Conservation (phyloP, 2,888 invertebrate species). For the Notodromas monacha region DNA sequence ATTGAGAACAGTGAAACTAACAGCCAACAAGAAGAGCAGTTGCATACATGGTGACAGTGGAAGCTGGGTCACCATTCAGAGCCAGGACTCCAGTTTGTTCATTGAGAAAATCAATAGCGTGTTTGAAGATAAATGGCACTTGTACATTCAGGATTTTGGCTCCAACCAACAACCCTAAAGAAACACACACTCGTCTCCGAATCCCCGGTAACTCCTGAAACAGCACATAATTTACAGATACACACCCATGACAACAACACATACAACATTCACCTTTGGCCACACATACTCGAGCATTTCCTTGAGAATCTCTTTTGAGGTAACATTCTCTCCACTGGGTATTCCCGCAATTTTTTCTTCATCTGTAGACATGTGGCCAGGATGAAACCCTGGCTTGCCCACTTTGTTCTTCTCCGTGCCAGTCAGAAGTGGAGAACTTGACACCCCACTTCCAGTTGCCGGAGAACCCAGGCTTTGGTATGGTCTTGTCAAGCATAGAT, state of each 20-base stretch:
- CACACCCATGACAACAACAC: background rate
- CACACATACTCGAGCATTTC: conserved; percentile 75
- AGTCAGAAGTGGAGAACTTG: too few relatives aligned
- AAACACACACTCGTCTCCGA: conserved; percentile 41
- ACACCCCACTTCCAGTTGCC: too few relatives aligned
- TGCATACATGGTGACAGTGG: conserved; percentile 37
- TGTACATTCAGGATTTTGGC: conserved; percentile 61
- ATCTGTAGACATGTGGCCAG: too few relatives aligned
- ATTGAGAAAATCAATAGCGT: conserved; percentile 60
- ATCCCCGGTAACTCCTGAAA: conserved; percentile 34
- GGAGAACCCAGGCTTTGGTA: too few relatives aligned
- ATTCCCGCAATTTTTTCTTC: conserved; percentile 1
- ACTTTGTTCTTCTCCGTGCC: too few relatives aligned
- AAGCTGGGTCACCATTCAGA: conserved; percentile 18
- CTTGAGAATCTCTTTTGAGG: conserved; percentile 33
- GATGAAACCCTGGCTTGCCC: too few relatives aligned
- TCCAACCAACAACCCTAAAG: conserved; percentile 39
- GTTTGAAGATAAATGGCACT: conserved; percentile 85
- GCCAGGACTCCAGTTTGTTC: conserved; percentile 22
- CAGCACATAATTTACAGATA: conserved; percentile 5
- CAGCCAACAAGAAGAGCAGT: conserved; percentile 55
- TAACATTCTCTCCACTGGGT: background rate
- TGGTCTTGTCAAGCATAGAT: too few relatives aligned
- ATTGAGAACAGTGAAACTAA: too few relatives aligned
- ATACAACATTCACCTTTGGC: conserved; percentile 35